phyloP scores from a whole-genome alignment of 1,140 invertebrate species.

The Zaprionus capensis region DNA sequence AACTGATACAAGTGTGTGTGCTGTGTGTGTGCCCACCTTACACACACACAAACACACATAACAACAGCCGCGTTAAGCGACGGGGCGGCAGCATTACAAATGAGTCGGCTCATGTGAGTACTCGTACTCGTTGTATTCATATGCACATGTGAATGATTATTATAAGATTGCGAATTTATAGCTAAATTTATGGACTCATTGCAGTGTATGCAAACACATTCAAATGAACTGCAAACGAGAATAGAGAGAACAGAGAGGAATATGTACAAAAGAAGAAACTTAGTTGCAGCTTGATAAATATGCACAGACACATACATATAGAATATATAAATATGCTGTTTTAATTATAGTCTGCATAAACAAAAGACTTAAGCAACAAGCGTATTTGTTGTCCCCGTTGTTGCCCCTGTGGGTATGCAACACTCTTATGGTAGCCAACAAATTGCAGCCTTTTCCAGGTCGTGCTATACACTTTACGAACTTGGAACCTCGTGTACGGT shows the following conservation, averaged over 20 bases:
- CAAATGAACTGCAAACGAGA: neutral
- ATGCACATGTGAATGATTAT: slow-evolving; percentile 41
- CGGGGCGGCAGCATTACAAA: slow-evolving; percentile 42
- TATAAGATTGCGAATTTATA: slow-evolving; percentile 27
- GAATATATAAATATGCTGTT: too few relatives aligned
- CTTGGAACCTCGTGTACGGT: too few relatives aligned
- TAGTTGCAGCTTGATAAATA: neutral
- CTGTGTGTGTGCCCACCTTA: slow-evolving; percentile 6
- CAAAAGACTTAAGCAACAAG: slow-evolving; percentile 70
- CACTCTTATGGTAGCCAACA: too few relatives aligned
- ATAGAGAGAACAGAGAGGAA: neutral
- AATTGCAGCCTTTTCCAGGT: too few relatives aligned
- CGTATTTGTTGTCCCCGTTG: neutral
- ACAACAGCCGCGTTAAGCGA: neutral
- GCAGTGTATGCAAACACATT: slow-evolving; percentile 1
- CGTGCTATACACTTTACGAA: too few relatives aligned
- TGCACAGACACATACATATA: neutral
- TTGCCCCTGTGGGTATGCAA: slow-evolving; percentile 16
- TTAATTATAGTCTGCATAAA: slow-evolving; percentile 13
- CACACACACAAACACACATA: slow-evolving; percentile 9
- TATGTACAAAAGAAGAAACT: neutral
- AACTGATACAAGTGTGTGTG: slow-evolving; percentile 57
- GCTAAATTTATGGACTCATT: slow-evolving; percentile 1
- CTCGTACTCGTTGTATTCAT: slow-evolving; percentile 22
- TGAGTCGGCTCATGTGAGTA: slow-evolving; percentile 16